phyloP scores from a whole-genome alignment of 92 coral and sea anemone species.

The Nematostella vectensis region DNA sequence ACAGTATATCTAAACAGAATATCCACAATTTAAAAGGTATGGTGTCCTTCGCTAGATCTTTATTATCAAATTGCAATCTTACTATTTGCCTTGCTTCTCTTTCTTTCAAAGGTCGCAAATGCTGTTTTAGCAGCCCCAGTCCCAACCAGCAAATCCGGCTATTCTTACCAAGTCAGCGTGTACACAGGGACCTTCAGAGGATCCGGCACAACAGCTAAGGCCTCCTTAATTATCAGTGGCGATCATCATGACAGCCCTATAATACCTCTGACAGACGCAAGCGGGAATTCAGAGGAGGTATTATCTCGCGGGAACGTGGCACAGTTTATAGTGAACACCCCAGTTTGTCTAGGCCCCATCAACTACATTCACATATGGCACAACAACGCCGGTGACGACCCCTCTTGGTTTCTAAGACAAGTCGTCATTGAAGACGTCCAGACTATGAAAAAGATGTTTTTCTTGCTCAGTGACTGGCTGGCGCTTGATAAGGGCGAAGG shows the following conservation, averaged over 20 bases:
- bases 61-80: too few species aligned
- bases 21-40: too few species aligned
- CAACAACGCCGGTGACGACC: constrained; percentile 63
- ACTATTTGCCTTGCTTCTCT: too few species aligned
- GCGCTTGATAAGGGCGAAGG: constrained; percentile 85
- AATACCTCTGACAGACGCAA: constrained; percentile 40
- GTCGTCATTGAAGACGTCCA: constrained; percentile 52
- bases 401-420: constrained; percentile 63
- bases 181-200: constrained; percentile 65
- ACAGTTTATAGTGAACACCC: constrained; percentile 40
- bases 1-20: too few species aligned
- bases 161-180: constrained; percentile 59
- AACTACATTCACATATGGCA: constrained; percentile 71
- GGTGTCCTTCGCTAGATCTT: too few species aligned
- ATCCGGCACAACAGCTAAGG: constrained; percentile 85
- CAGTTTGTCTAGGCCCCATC: constrained; percentile 47
- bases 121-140: not conserved
- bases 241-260: constrained; percentile 48
- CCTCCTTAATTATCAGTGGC: constrained; percentile 49
- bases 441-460: constrained; percentile 50
- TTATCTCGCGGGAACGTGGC: constrained; percentile 55
- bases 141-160: constrained; percentile 18
- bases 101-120: not conserved
- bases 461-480: constrained; percentile 69
- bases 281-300: constrained; percentile 25